Base-by-base conservation (phyloP, 37 sponge, comb jelly and placozoan genomes). In the Corticium candelabrum region DNA sequence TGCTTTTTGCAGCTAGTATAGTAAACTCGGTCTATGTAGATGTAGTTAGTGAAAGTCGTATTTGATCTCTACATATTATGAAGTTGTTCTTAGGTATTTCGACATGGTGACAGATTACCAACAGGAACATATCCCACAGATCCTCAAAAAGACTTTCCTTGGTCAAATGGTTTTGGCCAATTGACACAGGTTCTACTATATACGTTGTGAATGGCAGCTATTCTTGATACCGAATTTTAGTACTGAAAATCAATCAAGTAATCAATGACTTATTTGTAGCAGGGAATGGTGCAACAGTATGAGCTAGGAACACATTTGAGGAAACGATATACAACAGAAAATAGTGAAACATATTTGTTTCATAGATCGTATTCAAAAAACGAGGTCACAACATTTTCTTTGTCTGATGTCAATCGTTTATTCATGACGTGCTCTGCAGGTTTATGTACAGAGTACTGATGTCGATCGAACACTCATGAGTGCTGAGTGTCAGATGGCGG, bases 401-500 rank as follows among this genome's bases (percentile, higher is more conserved):
- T n/a, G n/a, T n/a, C n/a, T n/a, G n/a, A n/a, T n/a, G n/a, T n/a
- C n/a, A n/a, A n/a, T n/a, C n/a, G n/a, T n/a, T n/a, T 43, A 11
- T 43, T 43, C 11, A 21, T 43, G 56, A 5, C 11, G 56, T 5
- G 5, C 40, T 77, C 2, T 41, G 4, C 76, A 99, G 89, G 62
- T 89, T 21, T 80, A 81, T 68, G 86, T 95, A 7, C 84, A 91
- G 21, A 95, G 96, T 40, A 99, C 99, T 35, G 93, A 99, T 77
- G 82, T 81, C 37, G 99, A 99, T 67, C 93, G 99, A 30, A 99
- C 99, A 7, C 76, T 99, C 37, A 99, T 99, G 99, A 92, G 93
- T 84, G 99, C 84, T 0, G 76, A 86, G 78, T 68, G 81, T 34
- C 86, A 87, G 76, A 76, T 99, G 31, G 75, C 93, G 21, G 89